These are phyloP conservation scores for Minunthozetes semirufus DNA, from an alignment of 2,888 invertebrate genomes.

Conservation along the genomic window DNA sequence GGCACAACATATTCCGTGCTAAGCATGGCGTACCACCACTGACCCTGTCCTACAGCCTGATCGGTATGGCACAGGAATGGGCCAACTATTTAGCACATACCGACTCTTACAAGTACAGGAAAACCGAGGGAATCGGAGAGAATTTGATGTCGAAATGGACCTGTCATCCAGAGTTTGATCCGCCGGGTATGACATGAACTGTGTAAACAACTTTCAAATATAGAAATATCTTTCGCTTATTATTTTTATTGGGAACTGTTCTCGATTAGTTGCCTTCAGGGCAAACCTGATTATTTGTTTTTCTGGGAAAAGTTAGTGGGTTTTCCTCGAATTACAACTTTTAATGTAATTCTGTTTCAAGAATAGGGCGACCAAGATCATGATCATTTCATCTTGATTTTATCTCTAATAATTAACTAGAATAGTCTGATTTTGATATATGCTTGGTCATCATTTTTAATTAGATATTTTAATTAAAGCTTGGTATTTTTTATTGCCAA, in stretches of 20 bases:
- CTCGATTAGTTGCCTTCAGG: no score
- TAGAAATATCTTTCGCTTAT: not conserved
- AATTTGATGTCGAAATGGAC: conserved; percentile 53
- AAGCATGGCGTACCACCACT: conserved; percentile 66
- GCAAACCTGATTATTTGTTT: no score
- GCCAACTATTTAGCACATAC: conserved; percentile 77
- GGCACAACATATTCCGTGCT: conserved; percentile 75
- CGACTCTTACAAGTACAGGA: conserved; percentile 64
- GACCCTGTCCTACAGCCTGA: conserved; percentile 62
- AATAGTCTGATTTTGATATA: no score
- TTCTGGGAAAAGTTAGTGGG: no score
- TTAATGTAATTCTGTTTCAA: no score
- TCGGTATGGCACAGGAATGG: conserved; percentile 76
- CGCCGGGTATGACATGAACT: not conserved
- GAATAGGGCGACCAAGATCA: no score
- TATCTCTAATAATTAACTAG: no score
- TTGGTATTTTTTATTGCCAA: no score
- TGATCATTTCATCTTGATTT: no score
- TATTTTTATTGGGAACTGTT: not conserved
- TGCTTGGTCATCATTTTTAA: no score
- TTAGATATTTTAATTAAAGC: no score
- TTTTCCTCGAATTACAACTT: no score
- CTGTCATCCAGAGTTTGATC: conserved; percentile 16
- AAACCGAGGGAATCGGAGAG: conserved; percentile 54
- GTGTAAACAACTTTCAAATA: not conserved